Base-by-base conservation (phyloP, 2,888 invertebrate species). In the Prostheceraeus crozeri region DNA sequence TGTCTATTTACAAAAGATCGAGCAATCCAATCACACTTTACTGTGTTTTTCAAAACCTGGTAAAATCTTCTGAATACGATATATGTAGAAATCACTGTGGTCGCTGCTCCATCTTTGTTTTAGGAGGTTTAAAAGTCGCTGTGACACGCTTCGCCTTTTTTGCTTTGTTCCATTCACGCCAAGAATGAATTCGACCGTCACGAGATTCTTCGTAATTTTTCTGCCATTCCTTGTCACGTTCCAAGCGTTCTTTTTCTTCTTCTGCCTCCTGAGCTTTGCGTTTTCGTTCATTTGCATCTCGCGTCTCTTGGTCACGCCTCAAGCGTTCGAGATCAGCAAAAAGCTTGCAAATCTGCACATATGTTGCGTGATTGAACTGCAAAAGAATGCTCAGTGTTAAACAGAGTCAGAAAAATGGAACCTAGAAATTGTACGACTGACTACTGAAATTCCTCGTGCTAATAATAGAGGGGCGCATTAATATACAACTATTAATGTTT, bases 261-360 rank as follows among this genome's bases (percentile, higher is more conserved):
- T 89, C 84, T 80, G 93, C 91, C 16, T 86, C 84, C 76, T 94
- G 93, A 6, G 93, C 81, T 78, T 91, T 90, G 46, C 94, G 80
- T 75, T 93, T 93, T 57, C 27, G 14, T 67, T 77, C 77, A 65
- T 75, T 73, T 67, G 74, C 71, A 35, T 75, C 74, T 64, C 72
- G 75, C 30, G 70, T 65, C 64, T 75, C 76, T 60, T 71, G 67
- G 57, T 76, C 73, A 52, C 72, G 71, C 45, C 76, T 63, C 62
- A 76, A 55, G 59, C 76, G 66, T 62, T 77, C 77, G 11, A 93
- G 86, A 72, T 99, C 98, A 53, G 98, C 98, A 76, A 84, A 83
- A 63, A 91, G 82, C 80, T 98, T 94, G 88, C 93, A 94, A 10
- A 93, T 94, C 84, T 94, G 86, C n/a, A 94, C 91, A 80, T 93